Evolutionary conservation across 2,888 invertebrate species (phyloP), one percentile per base, ranked within the genome.

Genomic region (Prenolepis imparis): DNA sequence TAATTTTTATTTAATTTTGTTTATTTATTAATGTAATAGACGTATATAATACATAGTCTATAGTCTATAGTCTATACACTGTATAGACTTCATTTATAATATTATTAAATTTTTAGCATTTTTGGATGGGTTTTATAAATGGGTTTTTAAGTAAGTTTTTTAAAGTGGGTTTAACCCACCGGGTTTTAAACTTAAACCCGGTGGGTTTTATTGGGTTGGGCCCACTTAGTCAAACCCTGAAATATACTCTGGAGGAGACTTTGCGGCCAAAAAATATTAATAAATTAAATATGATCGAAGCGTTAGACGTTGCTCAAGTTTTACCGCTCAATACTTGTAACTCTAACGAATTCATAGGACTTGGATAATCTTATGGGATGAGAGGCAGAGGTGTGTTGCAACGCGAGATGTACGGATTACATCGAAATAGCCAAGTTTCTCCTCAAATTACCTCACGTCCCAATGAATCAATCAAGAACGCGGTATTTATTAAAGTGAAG

Each of bases 391-490:
- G 57, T 41, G 41, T n/a, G 52, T 55, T 3, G 70, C 73, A 57
- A 78, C 39, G 24, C 28, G 6, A 24, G 18, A 15, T 6, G 5
- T 28, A 15, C 39, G 41, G 18, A 59, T 41, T 32, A 28, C 32
- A 32, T 41, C n/a, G 72, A 70, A 67, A 68, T 77, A 77, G 48
- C 12, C 15, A 59, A 36, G 73, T 80, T 80, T 80, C 78, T 32
- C 74, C 28, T 36, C 32, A 59, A 59, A 80, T 80, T 73, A 44
- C 78, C 72, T 59, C 73, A 80, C 36, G 44, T 72, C 36, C 21
- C 59, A 44, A 73, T 44, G 73, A 73, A 80, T 80, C 78, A 73
- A 80, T 80, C 78, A 55, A 39, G 57, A 59, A 59, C 59, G 21
- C 70, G 55, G 24, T 73, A 44, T 59, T 72, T 73, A 72, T 80